Percentiles rank a stretch among this genome's conserved stretches.
These are phyloP conservation scores for Panthera uncia DNA, from an alignment of 2,113 vertebrate species.

Conservation along the genomic window DNA sequence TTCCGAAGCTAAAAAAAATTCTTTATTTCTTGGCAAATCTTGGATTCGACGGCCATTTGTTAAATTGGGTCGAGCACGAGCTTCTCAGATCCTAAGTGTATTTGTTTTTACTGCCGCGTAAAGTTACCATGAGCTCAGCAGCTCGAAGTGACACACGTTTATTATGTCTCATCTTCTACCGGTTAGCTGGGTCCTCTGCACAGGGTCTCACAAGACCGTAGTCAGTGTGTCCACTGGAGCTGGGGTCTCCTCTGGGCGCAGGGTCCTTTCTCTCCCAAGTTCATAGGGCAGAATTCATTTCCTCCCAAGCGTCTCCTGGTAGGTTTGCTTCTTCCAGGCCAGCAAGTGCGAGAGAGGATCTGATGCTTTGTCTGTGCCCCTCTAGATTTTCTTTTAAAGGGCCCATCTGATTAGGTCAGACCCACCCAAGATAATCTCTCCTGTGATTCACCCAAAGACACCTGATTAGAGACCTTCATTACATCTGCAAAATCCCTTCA, in stretches of 20 bases:
- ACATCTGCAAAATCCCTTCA: neutral
- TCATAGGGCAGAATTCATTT: neutral
- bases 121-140: neutral
- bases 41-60: neutral
- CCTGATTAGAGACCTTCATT: conserved; percentile 30
- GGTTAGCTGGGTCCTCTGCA: neutral
- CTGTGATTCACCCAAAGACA: conserved; percentile 9
- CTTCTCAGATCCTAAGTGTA: neutral
- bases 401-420: conserved; percentile 31
- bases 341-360: neutral
- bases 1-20: neutral
- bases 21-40: neutral
- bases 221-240: neutral
- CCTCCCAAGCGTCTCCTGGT: too few relatives aligned
- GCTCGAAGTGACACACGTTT: neutral
- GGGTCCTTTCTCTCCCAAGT: neutral
- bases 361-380: neutral
- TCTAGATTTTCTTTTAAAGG: neutral
- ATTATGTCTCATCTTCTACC: neutral
- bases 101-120: neutral
- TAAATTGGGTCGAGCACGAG: neutral
- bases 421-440: neutral
- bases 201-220: neutral
- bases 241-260: neutral
- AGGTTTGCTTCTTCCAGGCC: neutral